Evolutionary conservation across 1,140 invertebrate species (phyloP).

Genomic region (Andricus grossulariae): DNA sequence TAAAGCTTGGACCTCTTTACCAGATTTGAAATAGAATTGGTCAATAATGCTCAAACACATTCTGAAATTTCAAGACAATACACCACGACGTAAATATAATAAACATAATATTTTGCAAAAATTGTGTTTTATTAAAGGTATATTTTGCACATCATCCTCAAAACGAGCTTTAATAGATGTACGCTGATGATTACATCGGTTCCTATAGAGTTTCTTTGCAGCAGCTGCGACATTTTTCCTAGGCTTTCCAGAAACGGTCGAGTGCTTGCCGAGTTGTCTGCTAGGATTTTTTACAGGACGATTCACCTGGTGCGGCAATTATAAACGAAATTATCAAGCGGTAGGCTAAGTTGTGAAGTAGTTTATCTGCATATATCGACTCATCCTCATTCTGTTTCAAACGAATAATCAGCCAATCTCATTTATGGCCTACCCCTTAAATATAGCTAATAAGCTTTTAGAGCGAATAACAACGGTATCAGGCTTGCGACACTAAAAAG

Average conservation of each 20-base stretch:
- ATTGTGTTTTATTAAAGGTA: too few species aligned
- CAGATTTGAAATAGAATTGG: too few species aligned
- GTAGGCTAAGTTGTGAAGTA: constrained; percentile 1
- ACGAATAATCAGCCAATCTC: background rate
- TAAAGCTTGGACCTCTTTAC: too few species aligned
- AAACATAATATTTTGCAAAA: too few species aligned
- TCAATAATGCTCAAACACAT: too few species aligned
- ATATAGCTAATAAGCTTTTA: too few species aligned
- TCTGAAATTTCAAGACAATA: too few species aligned
- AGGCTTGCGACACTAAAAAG: too few species aligned
- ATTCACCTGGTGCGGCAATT: constrained; percentile 56
- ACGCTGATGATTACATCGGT: background rate
- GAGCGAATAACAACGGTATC: too few species aligned
- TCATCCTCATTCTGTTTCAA: constrained; percentile 9
- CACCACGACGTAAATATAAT: too few species aligned
- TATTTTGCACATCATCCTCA: background rate
- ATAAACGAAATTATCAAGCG: constrained; percentile 30
- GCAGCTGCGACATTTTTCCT: constrained; percentile 65
- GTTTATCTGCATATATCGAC: constrained; percentile 3
- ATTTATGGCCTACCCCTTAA: too few species aligned
- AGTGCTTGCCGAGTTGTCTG: constrained; percentile 38
- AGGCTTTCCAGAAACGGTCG: constrained; percentile 35
- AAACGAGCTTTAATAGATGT: background rate
- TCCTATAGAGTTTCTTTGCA: constrained; percentile 43
- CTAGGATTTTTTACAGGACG: constrained; percentile 39